Base-by-base conservation (phyloP, 2,113 vertebrate genomes). In the Oncorhynchus kisutch region DNA sequence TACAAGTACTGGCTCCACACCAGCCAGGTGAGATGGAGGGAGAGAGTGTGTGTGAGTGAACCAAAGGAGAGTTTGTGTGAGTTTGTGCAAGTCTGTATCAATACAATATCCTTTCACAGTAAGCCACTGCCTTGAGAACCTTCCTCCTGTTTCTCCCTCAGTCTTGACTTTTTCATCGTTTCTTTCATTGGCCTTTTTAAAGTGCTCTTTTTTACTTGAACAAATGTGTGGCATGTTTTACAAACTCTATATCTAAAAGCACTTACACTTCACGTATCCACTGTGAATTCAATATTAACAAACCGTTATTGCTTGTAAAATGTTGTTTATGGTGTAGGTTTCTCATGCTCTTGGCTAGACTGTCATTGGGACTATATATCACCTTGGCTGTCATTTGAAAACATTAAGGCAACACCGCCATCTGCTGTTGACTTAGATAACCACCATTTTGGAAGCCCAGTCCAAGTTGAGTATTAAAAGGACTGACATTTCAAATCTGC, bases 1-100 rank as follows among this genome's bases (percentile, higher is more conserved):
- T 93, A 95, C 78, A 96, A 95, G 78, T 97, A 97, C 81, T 98
- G 97, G 96, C 92, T 98, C 59, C 97, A 97, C 86, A 97, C 96
- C 0, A 97, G 96, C 72, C 96, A 97, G 95, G 96, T 97, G 83
- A 84, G 81, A 31, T 14, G 12, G 24, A 67, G 13, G 12, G 12
- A 66, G 13, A 11, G 8, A 25, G 12, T 66, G 9, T 25, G 64
- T 66, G 22, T 9, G 57, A 8, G 34, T 39, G 39, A 39, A 39
- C 39, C 39, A 39, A 39, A 39, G 34, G 34, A 9, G 8, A 39
- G 34, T 39, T 8, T 51, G 51, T 16, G 29, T 31, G 66, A 25
- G 25, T 2, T 25, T 57, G 62, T 12, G 39, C 39, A 45, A 1
- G 39, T 54, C 16, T 54, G 39, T 45, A 54, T 54, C 51, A 24